Evolutionary conservation across 2,888 invertebrate species (phyloP), one percentile per base, ranked within the genome.

Genomic region (Eremobia ochroleuca): DNA sequence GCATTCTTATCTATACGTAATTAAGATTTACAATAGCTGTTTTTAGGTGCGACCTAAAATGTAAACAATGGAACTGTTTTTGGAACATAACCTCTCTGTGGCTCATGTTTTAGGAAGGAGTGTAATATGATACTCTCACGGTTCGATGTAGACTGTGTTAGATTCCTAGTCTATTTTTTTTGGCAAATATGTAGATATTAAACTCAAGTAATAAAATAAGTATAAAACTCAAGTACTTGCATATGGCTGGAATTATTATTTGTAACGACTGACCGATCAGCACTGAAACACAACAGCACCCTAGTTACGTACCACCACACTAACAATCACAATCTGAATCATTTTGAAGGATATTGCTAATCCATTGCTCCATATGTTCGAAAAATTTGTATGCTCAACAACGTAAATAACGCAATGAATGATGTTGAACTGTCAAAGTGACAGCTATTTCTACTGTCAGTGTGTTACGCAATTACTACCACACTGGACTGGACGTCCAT

Each of bases 11-110:
- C 88, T 88, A 62, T 82, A 66, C 66, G 82, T 89, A 89, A 90
- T 90, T 90, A 83, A 74, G 69, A 85, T 83, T 85, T 83, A 92
- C 90, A 92, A 92, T 91, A 89, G 92, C 65, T 81, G 83, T 87
- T 81, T 76, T 79, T 68, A 79, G 62, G 37, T 83, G 71, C 79
- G 85, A 80, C 82, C 85, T 77, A 81, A 87, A 89, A 85, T 83
- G 77, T 81, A 86, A 81, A 90, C 90, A 90, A 89, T 89, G 74
- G 85, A 73, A 37, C 34, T 79, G 65, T 83, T 82, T 83, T 84
- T 75, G 72, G 67, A 72, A 74, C 66, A 79, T 80, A 73, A 84
- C 66, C 55, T 49, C 72, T 75, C 58, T 82, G 37, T 59, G 68
- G 37, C 49, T 62, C 59, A 40, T 58, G 37, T 49, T 28, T 68